Conservation (phyloP, 2,888 invertebrate species). For the Macropis europaea region DNA sequence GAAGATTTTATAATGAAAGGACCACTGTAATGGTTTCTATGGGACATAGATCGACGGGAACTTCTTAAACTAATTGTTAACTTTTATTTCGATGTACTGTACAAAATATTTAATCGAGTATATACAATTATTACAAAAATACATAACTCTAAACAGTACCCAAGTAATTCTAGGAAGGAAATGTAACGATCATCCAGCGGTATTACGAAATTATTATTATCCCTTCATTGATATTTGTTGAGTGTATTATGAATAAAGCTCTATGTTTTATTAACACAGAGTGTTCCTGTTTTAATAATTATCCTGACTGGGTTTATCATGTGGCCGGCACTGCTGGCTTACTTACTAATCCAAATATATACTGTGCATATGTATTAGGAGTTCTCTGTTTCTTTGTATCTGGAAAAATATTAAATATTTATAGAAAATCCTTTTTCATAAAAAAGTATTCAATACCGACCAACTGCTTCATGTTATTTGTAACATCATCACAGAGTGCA, state of each 20-base stretch:
- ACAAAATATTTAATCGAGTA: conserved; percentile 66
- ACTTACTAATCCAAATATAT: conserved; percentile 5
- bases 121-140: conserved; percentile 46
- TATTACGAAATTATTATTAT: conserved; percentile 68
- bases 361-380: conserved; percentile 42
- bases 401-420: conserved; percentile 16
- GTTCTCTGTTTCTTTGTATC: conserved; percentile 84
- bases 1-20: conserved; percentile 69
- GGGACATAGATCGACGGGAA: conserved; percentile 66
- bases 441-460: too few relatives aligned
- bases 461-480: too few relatives aligned
- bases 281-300: conserved; percentile 29
- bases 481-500: too few relatives aligned
- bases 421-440: neutral
- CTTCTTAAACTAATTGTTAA: conserved; percentile 68
- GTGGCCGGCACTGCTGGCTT: too few relatives aligned
- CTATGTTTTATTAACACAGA: conserved; percentile 73
- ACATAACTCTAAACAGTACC: conserved; percentile 25
- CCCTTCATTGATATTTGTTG: conserved; percentile 73
- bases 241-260: conserved; percentile 75
- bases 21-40: conserved; percentile 69
- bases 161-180: conserved; percentile 62
- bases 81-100: conserved; percentile 68
- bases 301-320: neutral
- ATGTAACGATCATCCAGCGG: conserved; percentile 56